phyloP scores from a whole-genome alignment of 2,888 invertebrate species.

The Chrysolina oricalcia region DNA sequence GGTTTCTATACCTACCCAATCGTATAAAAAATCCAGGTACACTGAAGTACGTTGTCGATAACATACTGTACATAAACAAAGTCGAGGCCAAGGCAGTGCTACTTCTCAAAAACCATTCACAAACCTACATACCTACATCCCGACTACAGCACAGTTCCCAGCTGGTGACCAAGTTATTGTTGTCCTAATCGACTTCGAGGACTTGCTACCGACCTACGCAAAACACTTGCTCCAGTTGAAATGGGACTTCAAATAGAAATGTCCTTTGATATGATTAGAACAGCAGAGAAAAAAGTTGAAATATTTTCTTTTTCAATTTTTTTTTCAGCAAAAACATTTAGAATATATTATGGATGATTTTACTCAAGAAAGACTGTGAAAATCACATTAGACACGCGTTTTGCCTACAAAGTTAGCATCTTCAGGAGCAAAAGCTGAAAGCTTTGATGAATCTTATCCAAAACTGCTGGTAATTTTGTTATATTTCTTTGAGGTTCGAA shows the following conservation, averaged over 20 bases:
- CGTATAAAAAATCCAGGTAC: background rate
- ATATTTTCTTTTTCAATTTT: too few relatives aligned
- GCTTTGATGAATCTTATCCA: too few relatives aligned
- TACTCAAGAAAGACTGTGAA: too few relatives aligned
- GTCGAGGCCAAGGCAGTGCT: too few relatives aligned
- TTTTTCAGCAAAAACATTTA: too few relatives aligned
- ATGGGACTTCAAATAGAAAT: constrained; percentile 17
- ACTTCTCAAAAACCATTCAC: background rate
- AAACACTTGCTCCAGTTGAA: background rate
- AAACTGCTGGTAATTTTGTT: too few relatives aligned
- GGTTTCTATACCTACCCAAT: background rate
- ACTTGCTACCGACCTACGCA: constrained; percentile 37
- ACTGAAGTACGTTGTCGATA: background rate
- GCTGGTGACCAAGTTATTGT: constrained; percentile 30
- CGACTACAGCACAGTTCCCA: background rate
- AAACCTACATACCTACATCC: background rate
- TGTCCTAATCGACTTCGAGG: constrained; percentile 47
- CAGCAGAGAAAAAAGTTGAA: too few relatives aligned
- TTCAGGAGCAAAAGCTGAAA: too few relatives aligned
- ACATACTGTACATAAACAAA: background rate
- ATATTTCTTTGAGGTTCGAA: too few relatives aligned
- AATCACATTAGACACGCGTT: too few relatives aligned
- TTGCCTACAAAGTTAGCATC: too few relatives aligned
- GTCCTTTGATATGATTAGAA: background rate
- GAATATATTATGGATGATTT: too few relatives aligned